Percentiles rank a stretch among this genome's conserved stretches.
phyloP scores from a whole-genome alignment of 2,113 vertebrate genomes.

The Scomber japonicus region DNA sequence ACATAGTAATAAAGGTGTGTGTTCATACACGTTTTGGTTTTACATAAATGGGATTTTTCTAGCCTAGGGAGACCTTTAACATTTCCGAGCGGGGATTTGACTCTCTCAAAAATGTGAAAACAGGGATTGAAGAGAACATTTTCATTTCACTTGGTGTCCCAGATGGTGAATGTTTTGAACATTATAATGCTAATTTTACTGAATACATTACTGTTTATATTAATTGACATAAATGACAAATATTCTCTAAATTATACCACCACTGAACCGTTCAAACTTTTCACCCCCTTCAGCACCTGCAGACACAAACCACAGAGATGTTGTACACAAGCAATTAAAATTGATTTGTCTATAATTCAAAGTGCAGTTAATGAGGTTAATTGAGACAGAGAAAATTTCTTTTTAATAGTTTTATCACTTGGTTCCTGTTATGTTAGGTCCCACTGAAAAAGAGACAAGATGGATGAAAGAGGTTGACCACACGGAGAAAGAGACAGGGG shows the following conservation, averaged over 20 bases:
- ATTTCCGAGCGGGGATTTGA: constrained; percentile 7
- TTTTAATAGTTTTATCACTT: not conserved
- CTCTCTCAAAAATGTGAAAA: constrained; percentile 8
- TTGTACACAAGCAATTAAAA: constrained; percentile 7
- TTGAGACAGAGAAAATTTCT: constrained; percentile 2
- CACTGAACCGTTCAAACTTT: not conserved
- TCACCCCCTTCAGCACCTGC: not conserved
- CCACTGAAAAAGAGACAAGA: constrained; percentile 15
- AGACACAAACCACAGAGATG: not conserved
- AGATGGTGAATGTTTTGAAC: not conserved
- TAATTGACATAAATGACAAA: not conserved
- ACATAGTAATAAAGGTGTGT: not conserved
- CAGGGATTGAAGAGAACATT: not conserved
- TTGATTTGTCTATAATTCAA: constrained; percentile 2
- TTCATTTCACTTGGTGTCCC: not conserved
- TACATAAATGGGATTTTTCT: constrained; percentile 28
- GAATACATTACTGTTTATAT: constrained; percentile 13
- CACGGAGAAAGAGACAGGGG: constrained; percentile 12
- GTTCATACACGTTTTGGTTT: constrained; percentile 28
- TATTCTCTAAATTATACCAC: not conserved
- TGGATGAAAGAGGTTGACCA: not conserved
- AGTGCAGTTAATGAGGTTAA: constrained; percentile 13
- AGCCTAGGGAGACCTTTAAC: not conserved
- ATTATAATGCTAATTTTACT: not conserved
- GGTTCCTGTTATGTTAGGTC: not conserved